Conservation (phyloP, 2,113 vertebrate species). For the Dasyurus viverrinus region DNA sequence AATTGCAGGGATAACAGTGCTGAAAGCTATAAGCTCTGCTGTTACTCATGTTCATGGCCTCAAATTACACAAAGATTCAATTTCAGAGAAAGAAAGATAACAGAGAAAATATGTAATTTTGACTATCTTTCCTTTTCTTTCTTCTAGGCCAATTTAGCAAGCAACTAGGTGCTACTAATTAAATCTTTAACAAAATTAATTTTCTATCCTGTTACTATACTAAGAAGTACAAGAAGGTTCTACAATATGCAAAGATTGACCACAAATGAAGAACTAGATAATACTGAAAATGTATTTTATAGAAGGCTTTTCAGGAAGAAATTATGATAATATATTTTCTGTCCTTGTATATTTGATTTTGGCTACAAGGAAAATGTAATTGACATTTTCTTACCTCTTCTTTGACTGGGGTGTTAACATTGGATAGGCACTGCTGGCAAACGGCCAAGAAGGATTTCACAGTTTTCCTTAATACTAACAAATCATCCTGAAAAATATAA, state of each 20-base stretch:
- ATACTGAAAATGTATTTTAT: constrained; percentile 10
- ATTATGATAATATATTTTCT: constrained; percentile 41
- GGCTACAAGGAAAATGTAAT: constrained; percentile 17
- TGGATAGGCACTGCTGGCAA: constrained; percentile 99
- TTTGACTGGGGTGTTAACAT: constrained; percentile 98
- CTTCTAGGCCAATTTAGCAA: background rate
- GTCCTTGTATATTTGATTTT: constrained; percentile 23
- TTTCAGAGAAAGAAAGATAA: background rate
- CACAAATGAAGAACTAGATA: constrained; percentile 17
- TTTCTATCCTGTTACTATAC: constrained; percentile 10
- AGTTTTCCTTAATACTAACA: constrained; percentile 95
- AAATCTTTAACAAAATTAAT: background rate
- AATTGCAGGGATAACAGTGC: background rate
- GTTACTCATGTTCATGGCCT: background rate
- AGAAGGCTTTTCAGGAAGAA: constrained; percentile 36
- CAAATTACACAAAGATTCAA: background rate
- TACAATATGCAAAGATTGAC: constrained; percentile 31
- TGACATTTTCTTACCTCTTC: constrained; percentile 91
- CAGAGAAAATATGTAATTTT: background rate
- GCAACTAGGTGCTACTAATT: background rate
- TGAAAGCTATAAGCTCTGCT: background rate
- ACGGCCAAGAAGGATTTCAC: constrained; percentile 98
- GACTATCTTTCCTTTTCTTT: background rate
- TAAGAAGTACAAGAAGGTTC: background rate
- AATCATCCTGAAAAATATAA: constrained; percentile 91